Base-by-base conservation (phyloP, 1,140 invertebrate species). In the Caenorhabditis inopinata region DNA sequence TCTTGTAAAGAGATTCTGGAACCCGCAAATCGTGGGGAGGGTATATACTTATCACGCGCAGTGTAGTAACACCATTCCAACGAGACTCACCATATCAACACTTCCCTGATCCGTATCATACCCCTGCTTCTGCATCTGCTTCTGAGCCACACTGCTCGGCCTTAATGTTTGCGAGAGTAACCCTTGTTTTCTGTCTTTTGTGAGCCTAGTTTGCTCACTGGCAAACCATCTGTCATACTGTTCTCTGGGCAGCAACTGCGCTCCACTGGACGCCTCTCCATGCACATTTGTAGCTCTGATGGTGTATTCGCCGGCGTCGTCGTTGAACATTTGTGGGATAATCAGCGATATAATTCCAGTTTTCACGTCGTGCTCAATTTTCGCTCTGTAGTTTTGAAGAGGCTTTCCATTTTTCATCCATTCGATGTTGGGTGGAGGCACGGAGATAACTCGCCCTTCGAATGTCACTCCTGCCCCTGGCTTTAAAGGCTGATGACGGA, bases 381-480 rank as follows among this genome's bases (percentile, higher is more conserved):
- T 85, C 1, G 79, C 75, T 25, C 87, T 87, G 42, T 47, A 86
- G 73, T 62, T 73, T 25, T 29, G 38, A 18, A 96, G 90, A 27
- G 94, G 93, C 90, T 95, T 94, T 74, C 94, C 94, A 89, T 96
- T 95, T 93, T 94, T 95, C 90, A 94, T 95, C 95, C 95, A 96
- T 91, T 96, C 94, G 49, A 87, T 80, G 27, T 74, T 73, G 11
- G 87, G 85, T 21, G 85, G 32, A 12, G 86, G 86, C 1, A 84
- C 79, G 3, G 85, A 85, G 1, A 84, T 86, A n/a, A 87, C 85
- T 38, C 86, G 75, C 2, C 79, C 85, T 80, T 87, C 86, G 12
- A 87, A 83, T 12, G 87, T 83, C 1, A 78, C 53, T 23, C 45
- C 29, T 23, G 29, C 82, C 35, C 86, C 85, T 7, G 84, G 79